Conservation (phyloP, 92 coral and sea anemone genomes). For the Porites cylindrica region DNA sequence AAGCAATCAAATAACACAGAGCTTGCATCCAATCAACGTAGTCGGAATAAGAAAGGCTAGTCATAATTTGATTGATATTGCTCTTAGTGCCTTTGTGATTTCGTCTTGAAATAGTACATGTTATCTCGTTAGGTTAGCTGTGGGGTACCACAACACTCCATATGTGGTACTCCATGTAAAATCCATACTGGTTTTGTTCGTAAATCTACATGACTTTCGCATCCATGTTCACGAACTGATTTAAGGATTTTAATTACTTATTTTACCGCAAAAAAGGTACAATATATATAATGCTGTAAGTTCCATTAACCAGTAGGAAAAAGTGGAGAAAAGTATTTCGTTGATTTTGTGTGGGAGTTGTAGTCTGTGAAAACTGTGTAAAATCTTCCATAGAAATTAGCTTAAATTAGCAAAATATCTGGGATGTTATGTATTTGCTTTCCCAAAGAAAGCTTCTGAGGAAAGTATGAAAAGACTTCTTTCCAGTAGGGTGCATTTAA, state of each 20-base stretch:
- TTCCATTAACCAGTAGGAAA: too few species aligned
- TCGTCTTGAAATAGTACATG: neutral
- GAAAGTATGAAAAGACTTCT: neutral
- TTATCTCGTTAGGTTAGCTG: conserved; percentile 12
- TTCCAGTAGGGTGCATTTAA: too few species aligned
- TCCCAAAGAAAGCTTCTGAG: neutral
- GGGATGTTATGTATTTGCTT: too few species aligned
- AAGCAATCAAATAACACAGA: neutral
- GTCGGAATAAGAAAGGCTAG: neutral
- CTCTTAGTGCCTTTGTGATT: neutral
- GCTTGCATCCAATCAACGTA: neutral
- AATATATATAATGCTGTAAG: too few species aligned
- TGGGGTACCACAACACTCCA: neutral
- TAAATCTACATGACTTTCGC: neutral
- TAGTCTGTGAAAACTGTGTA: too few species aligned
- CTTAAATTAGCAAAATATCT: too few species aligned
- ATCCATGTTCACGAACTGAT: neutral
- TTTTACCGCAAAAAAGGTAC: neutral
- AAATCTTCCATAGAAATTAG: too few species aligned
- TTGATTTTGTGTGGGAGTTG: too few species aligned
- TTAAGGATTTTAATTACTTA: neutral
- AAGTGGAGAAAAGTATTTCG: too few species aligned
- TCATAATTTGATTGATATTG: neutral
- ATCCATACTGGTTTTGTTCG: neutral
- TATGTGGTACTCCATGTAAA: neutral